Evolutionary conservation across 2,888 invertebrate species (phyloP).

Genomic region (Marronus borbonicus): DNA sequence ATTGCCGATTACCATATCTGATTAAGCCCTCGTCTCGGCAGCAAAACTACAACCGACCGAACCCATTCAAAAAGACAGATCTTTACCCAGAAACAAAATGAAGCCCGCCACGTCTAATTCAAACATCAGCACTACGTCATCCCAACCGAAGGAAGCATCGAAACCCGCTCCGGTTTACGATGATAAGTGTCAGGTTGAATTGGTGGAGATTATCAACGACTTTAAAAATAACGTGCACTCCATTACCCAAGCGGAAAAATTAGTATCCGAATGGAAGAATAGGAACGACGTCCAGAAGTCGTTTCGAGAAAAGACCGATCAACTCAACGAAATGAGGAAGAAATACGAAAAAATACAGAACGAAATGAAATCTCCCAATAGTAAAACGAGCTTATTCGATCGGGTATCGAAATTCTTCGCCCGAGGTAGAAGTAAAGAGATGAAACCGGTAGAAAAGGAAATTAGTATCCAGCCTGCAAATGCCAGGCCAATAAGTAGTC

Average conservation of each 20-base stretch:
- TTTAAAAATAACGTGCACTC: slow-evolving; percentile 92
- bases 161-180: slow-evolving; percentile 67
- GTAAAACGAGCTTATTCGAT: slow-evolving; percentile 86
- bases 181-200: slow-evolving; percentile 81
- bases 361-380: slow-evolving; percentile 82
- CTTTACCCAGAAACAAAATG: slow-evolving; percentile 48
- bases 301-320: slow-evolving; percentile 87
- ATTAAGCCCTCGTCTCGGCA: slow-evolving; percentile 11
- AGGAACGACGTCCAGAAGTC: slow-evolving; percentile 91
- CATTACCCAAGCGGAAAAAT: slow-evolving; percentile 86
- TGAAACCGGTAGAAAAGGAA: slow-evolving; percentile 50
- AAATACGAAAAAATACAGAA: slow-evolving; percentile 89
- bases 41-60: slow-evolving; percentile 32
- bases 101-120: slow-evolving; percentile 46
- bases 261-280: slow-evolving; percentile 90
- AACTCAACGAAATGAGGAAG: slow-evolving; percentile 84
- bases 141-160: slow-evolving; percentile 55
- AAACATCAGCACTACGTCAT: slow-evolving; percentile 43
- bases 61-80: slow-evolving; percentile 48
- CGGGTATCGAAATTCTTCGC: slow-evolving; percentile 66
- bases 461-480: slow-evolving; percentile 34
- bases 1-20: background rate
- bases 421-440: slow-evolving; percentile 51
- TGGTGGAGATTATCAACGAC: slow-evolving; percentile 89
- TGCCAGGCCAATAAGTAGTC: slow-evolving; percentile 77